phyloP scores from a whole-genome alignment of 2,888 invertebrate genomes.

The Geotrupes spiniger region DNA sequence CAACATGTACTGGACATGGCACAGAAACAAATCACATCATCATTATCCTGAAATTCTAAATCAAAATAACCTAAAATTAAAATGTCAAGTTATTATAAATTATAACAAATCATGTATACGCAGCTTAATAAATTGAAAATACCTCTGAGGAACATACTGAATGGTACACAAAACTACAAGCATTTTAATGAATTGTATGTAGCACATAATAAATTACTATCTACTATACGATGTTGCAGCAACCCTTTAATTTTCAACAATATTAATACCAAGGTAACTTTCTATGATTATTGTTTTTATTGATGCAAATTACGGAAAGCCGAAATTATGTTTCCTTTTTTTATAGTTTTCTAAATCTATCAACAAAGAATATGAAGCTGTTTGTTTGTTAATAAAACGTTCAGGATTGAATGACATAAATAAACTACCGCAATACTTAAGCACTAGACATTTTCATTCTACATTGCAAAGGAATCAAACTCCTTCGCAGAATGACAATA shows the following conservation, averaged over 20 bases:
- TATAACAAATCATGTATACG: slow-evolving; percentile 15
- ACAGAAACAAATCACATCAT: too few relatives aligned
- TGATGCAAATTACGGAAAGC: slow-evolving; percentile 2
- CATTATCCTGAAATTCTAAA: too few relatives aligned
- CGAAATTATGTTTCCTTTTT: too few relatives aligned
- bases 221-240: not conserved
- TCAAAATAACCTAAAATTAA: too few relatives aligned
- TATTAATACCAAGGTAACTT: slow-evolving; percentile 14
- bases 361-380: slow-evolving; percentile 58
- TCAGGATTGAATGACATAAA: slow-evolving; percentile 52
- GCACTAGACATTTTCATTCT: slow-evolving; percentile 36
- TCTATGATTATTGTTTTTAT: not conserved
- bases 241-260: slow-evolving; percentile 13
- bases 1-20: too few relatives aligned
- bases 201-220: slow-evolving; percentile 7
- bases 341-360: slow-evolving; percentile 8
- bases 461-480: slow-evolving; percentile 30
- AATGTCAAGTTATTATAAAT: not conserved
- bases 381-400: slow-evolving; percentile 54
- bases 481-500: slow-evolving; percentile 21
- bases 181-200: slow-evolving; percentile 18
- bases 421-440: slow-evolving; percentile 37
- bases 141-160: slow-evolving; percentile 20
- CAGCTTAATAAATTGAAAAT: slow-evolving; percentile 18
- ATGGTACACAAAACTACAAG: slow-evolving; percentile 23